Conservation (phyloP, 2,888 invertebrate species). For the Agrotis exclamationis region DNA sequence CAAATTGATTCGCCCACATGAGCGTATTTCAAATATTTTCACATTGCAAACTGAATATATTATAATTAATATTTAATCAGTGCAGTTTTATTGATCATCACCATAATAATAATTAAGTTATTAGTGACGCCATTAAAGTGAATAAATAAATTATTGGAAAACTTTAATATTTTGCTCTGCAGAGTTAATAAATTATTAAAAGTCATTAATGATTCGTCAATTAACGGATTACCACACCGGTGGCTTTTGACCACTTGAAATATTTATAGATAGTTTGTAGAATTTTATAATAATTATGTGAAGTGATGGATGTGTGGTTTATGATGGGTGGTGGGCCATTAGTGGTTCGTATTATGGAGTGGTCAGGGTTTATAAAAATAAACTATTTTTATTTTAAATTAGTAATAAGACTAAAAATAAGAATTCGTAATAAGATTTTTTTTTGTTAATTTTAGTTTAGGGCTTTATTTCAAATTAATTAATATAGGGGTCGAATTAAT, state of each 20-base stretch:
- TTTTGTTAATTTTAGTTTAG: too few species aligned
- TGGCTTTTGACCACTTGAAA: not conserved
- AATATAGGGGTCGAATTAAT: too few species aligned
- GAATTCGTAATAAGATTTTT: too few species aligned
- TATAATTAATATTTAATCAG: conserved; percentile 1
- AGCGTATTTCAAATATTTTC: not conserved
- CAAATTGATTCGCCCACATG: not conserved
- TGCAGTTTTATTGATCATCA: conserved; percentile 11
- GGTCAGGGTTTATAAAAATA: too few species aligned
- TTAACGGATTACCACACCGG: conserved; percentile 1
- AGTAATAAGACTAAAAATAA: too few species aligned
- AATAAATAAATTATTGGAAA: conserved; percentile 1
- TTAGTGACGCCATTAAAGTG: not conserved
- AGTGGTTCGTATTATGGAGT: too few species aligned
- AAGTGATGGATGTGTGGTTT: too few species aligned
- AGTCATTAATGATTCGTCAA: conserved; percentile 5
- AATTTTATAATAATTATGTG: not conserved
- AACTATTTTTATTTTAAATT: too few species aligned
- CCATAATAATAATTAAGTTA: conserved; percentile 10
- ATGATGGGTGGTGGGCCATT: not conserved
- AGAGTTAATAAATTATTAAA: not conserved
- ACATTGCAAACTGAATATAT: not conserved
- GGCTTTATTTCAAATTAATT: too few species aligned
- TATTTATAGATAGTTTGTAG: not conserved
- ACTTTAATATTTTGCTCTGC: conserved; percentile 4